Evolutionary conservation across 2,797 vertebrate genomes (phyloP).

Genomic region (Lophius americanus): DNA sequence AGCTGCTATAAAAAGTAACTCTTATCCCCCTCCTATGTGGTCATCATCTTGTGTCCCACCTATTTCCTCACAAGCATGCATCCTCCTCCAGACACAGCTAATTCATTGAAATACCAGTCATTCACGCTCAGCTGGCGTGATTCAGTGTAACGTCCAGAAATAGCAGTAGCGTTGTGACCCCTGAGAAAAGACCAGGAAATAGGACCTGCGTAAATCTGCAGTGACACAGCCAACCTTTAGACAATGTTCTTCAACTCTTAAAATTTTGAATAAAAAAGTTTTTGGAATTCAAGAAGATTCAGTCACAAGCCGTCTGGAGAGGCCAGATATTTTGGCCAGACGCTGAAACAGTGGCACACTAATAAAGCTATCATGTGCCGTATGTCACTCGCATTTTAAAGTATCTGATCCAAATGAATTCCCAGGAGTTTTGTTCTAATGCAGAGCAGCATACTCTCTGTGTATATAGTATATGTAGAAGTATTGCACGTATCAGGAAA

Average conservation of each 20-base stretch:
- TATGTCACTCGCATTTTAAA: conserved; percentile 20
- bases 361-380: conserved; percentile 24
- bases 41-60: not conserved
- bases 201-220: conserved; percentile 61
- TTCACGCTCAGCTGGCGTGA: conserved; percentile 15
- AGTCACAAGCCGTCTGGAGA: conserved; percentile 6
- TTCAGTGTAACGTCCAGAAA: conserved; percentile 39
- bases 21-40: not conserved
- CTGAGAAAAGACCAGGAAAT: conserved; percentile 61
- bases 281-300: conserved; percentile 18
- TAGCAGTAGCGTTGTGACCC: conserved; percentile 31
- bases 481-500: conserved; percentile 1
- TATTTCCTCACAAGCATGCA: not conserved
- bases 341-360: conserved; percentile 35
- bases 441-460: not conserved
- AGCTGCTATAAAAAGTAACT: not conserved
- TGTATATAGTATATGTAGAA: not conserved
- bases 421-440: conserved; percentile 5
- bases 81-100: not conserved
- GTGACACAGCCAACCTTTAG: not conserved
- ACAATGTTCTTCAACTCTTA: conserved; percentile 10
- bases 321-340: conserved; percentile 59
- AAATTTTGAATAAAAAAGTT: conserved; percentile 3
- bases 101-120: conserved; percentile 15
- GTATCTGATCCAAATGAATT: conserved; percentile 3